phyloP scores from a whole-genome alignment of 2,797 vertebrate species.

The Acrossocheilus fasciatus region DNA sequence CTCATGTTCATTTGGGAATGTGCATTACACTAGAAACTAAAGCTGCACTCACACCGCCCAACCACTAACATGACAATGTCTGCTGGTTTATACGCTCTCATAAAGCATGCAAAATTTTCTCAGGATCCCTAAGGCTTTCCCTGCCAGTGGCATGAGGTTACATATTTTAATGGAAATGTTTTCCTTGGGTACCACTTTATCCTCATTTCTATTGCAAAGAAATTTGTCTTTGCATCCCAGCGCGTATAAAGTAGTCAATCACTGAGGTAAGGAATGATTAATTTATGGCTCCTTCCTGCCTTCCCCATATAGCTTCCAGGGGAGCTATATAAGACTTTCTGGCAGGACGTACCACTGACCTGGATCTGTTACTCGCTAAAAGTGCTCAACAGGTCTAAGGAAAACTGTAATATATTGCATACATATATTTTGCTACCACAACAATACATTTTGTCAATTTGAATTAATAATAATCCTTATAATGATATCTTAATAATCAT shows the following conservation, averaged over 20 bases:
- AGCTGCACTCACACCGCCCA: not conserved
- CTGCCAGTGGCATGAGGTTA: conserved; percentile 43
- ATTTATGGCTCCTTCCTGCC: conserved; percentile 47
- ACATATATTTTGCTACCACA: not conserved
- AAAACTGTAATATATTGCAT: conserved; percentile 8
- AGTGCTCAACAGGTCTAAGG: conserved; percentile 44
- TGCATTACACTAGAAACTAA: not conserved
- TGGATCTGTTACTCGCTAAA: conserved; percentile 47
- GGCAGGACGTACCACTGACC: conserved; percentile 48
- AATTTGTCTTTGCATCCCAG: conserved; percentile 59
- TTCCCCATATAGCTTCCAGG: conserved; percentile 40
- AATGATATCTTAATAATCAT: not conserved
- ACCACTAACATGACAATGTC: conserved; percentile 19
- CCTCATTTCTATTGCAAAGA: conserved; percentile 60
- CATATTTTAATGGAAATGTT: conserved; percentile 59
- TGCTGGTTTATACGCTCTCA: conserved; percentile 41
- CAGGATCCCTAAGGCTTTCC: conserved; percentile 54
- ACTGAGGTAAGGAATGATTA: conserved; percentile 53
- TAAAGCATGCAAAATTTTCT: conserved; percentile 55
- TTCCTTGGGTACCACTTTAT: conserved; percentile 59
- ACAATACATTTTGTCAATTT: not conserved
- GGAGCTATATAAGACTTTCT: conserved; percentile 47
- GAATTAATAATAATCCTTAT: not conserved
- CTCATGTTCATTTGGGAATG: not conserved
- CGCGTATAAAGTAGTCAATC: conserved; percentile 63